These are phyloP conservation scores for Coturnix japonica DNA, from an alignment of 2,113 vertebrate species.

Conservation along the genomic window DNA sequence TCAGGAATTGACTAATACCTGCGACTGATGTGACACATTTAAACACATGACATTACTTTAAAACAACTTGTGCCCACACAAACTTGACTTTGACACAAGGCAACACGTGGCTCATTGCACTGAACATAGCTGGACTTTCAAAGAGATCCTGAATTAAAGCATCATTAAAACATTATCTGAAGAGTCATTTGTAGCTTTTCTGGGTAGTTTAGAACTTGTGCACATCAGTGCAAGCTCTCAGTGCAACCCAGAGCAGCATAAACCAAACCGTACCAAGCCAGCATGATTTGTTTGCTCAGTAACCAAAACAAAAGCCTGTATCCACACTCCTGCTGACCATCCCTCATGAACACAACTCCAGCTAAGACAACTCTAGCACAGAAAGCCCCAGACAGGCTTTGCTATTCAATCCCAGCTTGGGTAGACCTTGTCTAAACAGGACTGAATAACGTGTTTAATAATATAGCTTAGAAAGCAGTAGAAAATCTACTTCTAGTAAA, in stretches of 20 bases:
- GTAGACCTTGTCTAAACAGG: not conserved
- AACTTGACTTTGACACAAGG: not conserved
- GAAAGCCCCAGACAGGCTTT: not conserved
- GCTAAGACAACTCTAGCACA: rapidly evolving
- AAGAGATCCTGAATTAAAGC: not conserved
- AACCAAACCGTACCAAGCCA: not conserved
- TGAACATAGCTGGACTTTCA: not conserved
- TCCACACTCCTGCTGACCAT: not conserved
- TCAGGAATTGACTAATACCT: not conserved
- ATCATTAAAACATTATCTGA: not conserved
- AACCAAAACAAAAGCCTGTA: not conserved
- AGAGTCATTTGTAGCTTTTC: not conserved
- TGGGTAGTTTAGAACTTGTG: not conserved
- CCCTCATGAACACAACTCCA: not conserved
- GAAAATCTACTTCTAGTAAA: not conserved
- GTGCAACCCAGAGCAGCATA: not conserved
- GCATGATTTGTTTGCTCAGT: not conserved
- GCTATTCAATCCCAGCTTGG: not conserved
- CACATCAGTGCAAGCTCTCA: not conserved
- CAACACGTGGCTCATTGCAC: not conserved
- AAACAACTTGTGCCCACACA: not conserved
- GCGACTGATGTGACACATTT: not conserved
- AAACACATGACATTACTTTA: not conserved
- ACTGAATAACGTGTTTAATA: not conserved
- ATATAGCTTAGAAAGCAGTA: not conserved